Percentiles rank a stretch among this genome's conserved stretches.
These are phyloP conservation scores for Enteromius anoplus DNA, from an alignment of 2,797 vertebrate genomes.

Conservation along the genomic window DNA sequence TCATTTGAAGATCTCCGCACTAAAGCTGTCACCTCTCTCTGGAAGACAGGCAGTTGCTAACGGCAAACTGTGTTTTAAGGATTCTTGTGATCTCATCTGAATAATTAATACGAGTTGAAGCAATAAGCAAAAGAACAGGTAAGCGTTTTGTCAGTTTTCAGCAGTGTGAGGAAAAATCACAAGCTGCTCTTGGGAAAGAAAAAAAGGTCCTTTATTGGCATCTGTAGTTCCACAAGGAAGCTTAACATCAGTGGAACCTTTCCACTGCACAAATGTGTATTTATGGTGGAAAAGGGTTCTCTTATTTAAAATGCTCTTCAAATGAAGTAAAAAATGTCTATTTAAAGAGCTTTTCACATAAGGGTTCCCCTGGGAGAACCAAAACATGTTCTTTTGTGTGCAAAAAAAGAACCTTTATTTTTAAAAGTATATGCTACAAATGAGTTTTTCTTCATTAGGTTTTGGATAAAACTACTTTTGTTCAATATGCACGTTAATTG, in stretches of 20 bases:
- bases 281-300: neutral
- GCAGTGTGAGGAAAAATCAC: neutral
- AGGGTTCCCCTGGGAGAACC: neutral
- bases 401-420: neutral
- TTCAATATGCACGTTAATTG: too few relatives aligned
- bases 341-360: neutral
- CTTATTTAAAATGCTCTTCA: neutral
- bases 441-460: too few relatives aligned
- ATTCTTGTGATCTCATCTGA: slow-evolving; percentile 17
- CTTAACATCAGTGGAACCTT: neutral
- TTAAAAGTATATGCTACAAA: too few relatives aligned
- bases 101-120: slow-evolving; percentile 7
- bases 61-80: slow-evolving; percentile 8
- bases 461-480: too few relatives aligned
- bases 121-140: neutral
- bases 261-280: neutral
- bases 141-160: neutral
- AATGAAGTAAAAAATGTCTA: neutral
- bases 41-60: neutral
- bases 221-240: neutral
- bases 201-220: neutral
- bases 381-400: neutral
- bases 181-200: neutral
- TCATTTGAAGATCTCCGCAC: slow-evolving; percentile 15
- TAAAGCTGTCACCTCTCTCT: slow-evolving; percentile 21